A percentile compares a stretch with the other conserved stretches of the same genome.
These are phyloP conservation scores for Cantharis rufa DNA, from an alignment of 2,888 invertebrate genomes.

Conservation along the genomic window DNA sequence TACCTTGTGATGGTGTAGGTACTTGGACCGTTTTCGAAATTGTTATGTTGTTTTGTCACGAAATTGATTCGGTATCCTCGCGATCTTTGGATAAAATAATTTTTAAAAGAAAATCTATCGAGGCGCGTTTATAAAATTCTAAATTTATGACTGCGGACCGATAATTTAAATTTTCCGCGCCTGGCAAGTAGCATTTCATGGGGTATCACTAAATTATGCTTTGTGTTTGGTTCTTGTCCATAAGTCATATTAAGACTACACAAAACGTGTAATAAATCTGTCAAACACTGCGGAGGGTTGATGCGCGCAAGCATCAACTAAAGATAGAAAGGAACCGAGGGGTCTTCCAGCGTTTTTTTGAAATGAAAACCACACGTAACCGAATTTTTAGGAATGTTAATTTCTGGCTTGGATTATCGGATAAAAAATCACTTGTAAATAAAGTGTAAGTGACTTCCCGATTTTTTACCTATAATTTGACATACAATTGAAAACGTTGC, in stretches of 20 bases:
- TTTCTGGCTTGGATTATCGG: background rate
- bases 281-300: constrained; percentile 54
- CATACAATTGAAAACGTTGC: background rate
- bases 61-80: constrained; percentile 39
- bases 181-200: constrained; percentile 27
- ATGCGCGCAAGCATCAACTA: constrained; percentile 31
- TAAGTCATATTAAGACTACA: constrained; percentile 60
- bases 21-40: constrained; percentile 20
- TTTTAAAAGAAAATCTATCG: constrained; percentile 33
- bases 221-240: constrained; percentile 54
- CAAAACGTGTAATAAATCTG: constrained; percentile 58
- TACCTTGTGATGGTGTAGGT: constrained; percentile 1
- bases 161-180: constrained; percentile 33
- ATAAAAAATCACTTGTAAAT: background rate
- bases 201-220: constrained; percentile 33
- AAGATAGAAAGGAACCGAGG: constrained; percentile 15
- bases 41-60: constrained; percentile 30
- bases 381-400: background rate
- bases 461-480: background rate
- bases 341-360: constrained; percentile 1
- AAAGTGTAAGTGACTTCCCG: background rate
- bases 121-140: constrained; percentile 34
- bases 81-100: constrained; percentile 28
- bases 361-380: background rate
- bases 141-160: constrained; percentile 27